These are phyloP conservation scores for Schizopygopsis pylzovi DNA, from an alignment of 2,797 vertebrate species.

Conservation along the genomic window DNA sequence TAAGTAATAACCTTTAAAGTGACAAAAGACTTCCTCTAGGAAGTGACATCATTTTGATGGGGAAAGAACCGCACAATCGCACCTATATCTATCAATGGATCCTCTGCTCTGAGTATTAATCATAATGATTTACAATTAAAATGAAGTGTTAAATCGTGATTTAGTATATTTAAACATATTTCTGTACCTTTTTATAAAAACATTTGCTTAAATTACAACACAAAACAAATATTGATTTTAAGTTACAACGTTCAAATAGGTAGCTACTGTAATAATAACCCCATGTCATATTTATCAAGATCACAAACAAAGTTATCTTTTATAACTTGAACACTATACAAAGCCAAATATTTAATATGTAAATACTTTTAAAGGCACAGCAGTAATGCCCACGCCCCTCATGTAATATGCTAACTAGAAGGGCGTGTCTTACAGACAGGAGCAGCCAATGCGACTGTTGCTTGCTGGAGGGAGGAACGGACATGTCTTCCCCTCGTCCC, in stretches of 20 bases:
- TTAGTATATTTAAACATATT: background rate
- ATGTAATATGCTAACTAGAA: slow-evolving; percentile 2
- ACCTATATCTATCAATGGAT: background rate
- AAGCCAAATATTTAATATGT: background rate
- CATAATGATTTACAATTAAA: background rate
- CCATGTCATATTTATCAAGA: background rate
- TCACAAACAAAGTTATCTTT: background rate
- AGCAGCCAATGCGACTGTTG: background rate
- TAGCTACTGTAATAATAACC: background rate
- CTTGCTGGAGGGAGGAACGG: slow-evolving; percentile 13
- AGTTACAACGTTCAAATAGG: background rate
- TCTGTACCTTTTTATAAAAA: background rate
- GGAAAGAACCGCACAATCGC: background rate
- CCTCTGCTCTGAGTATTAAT: background rate
- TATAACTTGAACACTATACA: background rate
- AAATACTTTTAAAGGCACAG: slow-evolving; percentile 1
- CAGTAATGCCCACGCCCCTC: background rate
- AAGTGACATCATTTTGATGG: background rate
- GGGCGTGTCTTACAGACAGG: slow-evolving; percentile 19
- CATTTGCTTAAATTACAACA: background rate
- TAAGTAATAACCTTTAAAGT: background rate
- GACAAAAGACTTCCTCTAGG: background rate
- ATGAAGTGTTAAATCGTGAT: background rate
- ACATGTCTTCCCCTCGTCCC: slow-evolving; percentile 15
- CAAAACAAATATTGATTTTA: background rate